A percentile compares a stretch with the other conserved stretches of the same genome.
Evolutionary conservation across 2,113 vertebrate species (phyloP).

Genomic region (Otolemur garnettii): DNA sequence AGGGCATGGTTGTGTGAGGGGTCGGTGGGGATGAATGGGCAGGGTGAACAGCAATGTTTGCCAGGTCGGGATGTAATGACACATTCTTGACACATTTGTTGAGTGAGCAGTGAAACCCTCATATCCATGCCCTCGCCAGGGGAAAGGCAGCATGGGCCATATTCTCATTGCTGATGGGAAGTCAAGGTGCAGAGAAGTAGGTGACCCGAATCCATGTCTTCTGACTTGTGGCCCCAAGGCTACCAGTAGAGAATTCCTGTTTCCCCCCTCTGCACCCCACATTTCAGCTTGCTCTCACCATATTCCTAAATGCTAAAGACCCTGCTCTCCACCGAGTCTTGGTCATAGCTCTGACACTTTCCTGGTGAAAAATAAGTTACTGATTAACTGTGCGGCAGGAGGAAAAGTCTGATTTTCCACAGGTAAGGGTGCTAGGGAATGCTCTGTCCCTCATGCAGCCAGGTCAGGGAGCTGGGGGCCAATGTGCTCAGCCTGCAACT

Average conservation of each 20-base stretch:
- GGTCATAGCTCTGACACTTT: neutral
- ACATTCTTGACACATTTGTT: neutral
- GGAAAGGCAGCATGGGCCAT: neutral
- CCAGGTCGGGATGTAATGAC: neutral
- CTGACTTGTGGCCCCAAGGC: accelerated
- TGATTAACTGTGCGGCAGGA: accelerated
- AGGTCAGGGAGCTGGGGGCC: neutral
- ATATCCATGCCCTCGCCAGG: accelerated
- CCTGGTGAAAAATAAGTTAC: neutral
- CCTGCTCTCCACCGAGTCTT: neutral
- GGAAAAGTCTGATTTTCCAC: neutral
- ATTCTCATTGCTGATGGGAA: accelerated
- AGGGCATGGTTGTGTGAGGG: neutral
- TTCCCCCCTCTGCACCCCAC: neutral
- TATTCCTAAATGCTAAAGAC: neutral
- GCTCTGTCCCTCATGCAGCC: neutral
- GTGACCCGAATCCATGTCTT: neutral
- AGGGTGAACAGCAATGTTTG: neutral
- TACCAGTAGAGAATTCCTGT: neutral
- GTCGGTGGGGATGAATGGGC: neutral
- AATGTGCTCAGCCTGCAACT: neutral
- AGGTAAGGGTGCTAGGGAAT: neutral
- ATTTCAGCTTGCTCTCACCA: neutral
- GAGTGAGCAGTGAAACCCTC: accelerated
- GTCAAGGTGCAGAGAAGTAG: neutral